Evolutionary conservation across 2,888 invertebrate species (phyloP).

Genomic region (Griposia aprilina): DNA sequence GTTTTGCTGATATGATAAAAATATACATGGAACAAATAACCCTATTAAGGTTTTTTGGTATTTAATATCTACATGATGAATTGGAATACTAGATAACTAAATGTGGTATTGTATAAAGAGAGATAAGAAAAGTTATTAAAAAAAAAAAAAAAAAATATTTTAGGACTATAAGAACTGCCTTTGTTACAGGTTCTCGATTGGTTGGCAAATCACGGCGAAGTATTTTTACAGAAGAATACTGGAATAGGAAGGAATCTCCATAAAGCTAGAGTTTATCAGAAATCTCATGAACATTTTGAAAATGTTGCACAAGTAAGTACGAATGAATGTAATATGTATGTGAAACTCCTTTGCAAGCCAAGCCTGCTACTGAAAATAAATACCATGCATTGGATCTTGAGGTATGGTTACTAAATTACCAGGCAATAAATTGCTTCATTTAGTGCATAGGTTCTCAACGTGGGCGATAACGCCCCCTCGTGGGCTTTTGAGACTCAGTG

Average conservation of each 20-base stretch:
- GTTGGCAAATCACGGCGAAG: constrained; percentile 99
- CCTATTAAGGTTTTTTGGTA: constrained; percentile 21
- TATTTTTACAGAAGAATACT: constrained; percentile 98
- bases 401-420: not conserved
- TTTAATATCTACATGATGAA: constrained; percentile 22
- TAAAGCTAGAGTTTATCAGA: constrained; percentile 98
- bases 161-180: not conserved
- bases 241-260: constrained; percentile 98
- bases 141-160: constrained; percentile 1
- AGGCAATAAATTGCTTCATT: not conserved
- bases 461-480: too few species aligned
- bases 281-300: constrained; percentile 99
- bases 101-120: not conserved
- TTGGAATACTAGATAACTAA: constrained; percentile 6
- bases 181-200: constrained; percentile 96
- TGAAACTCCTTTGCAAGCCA: not conserved
- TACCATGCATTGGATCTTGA: not conserved
- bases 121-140: constrained; percentile 26
- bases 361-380: not conserved
- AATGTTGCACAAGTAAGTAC: constrained; percentile 97
- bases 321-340: not conserved
- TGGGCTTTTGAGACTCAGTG: too few species aligned
- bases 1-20: constrained; percentile 7
- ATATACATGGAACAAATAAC: not conserved
- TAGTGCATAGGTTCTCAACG: too few species aligned